Conservation (phyloP, 2,888 invertebrate genomes). For the Apamea sordens region DNA sequence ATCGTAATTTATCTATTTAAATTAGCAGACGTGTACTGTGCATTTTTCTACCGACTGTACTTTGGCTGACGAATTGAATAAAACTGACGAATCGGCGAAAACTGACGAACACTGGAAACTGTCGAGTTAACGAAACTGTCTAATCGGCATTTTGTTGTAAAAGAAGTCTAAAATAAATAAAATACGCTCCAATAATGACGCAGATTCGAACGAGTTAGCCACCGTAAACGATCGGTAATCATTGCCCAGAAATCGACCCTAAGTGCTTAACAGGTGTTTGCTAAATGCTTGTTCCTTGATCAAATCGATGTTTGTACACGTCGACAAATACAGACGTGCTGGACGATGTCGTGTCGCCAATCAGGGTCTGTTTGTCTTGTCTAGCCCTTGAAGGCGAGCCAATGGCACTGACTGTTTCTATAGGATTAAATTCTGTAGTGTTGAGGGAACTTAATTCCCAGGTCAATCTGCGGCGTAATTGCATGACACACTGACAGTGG, state of each 20-base stretch:
- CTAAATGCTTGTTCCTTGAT: constrained; percentile 30
- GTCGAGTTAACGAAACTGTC: no score
- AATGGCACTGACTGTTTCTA: constrained; percentile 2
- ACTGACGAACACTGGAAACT: no score
- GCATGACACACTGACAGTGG: neutral
- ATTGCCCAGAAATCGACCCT: neutral
- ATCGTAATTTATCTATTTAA: no score
- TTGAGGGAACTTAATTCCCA: neutral
- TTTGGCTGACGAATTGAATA: no score
- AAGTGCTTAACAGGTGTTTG: constrained; percentile 4
- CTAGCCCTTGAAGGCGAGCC: neutral
- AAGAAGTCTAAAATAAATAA: neutral
- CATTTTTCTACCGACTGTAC: no score
- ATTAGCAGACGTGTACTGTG: no score
- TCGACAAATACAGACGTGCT: neutral
- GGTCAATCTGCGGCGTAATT: neutral
- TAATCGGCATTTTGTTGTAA: neutral
- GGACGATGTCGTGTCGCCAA: constrained; percentile 17
- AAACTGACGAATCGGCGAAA: no score
- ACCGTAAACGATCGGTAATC: neutral
- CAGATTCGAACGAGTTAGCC: no score
- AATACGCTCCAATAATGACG: neutral
- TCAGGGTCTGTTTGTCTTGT: constrained; percentile 22
- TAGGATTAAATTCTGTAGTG: neutral
- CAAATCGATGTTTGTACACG: constrained; percentile 26